Conservation (phyloP, 2,113 vertebrate genomes). For the Galemys pyrenaicus region DNA sequence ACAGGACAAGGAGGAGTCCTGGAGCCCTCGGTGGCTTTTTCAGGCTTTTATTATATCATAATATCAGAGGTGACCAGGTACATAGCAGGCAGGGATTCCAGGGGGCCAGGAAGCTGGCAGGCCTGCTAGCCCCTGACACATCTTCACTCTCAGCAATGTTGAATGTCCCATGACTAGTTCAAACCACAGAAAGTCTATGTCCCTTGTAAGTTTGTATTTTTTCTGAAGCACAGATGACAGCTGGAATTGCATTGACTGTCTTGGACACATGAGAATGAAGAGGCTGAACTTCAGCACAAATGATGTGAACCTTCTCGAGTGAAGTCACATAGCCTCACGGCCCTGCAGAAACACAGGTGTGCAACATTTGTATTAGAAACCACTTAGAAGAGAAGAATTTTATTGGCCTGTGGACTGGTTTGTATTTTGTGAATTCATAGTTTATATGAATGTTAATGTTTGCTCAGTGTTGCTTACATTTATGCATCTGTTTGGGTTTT, state of each 20-base stretch:
- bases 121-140: too few relatives aligned
- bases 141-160: too few relatives aligned
- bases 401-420: background rate
- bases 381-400: background rate
- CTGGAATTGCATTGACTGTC: background rate
- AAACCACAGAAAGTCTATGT: background rate
- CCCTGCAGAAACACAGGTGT: background rate
- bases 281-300: background rate
- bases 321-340: background rate
- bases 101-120: too few relatives aligned
- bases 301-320: background rate
- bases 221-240: background rate
- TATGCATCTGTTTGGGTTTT: constrained; percentile 3
- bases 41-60: too few relatives aligned
- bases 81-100: too few relatives aligned
- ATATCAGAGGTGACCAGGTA: too few relatives aligned
- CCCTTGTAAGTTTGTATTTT: background rate
- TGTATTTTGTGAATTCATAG: background rate
- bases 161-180: background rate
- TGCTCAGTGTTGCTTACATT: background rate
- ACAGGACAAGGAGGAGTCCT: too few relatives aligned
- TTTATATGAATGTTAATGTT: background rate
- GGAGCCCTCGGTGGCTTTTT: too few relatives aligned
- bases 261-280: background rate
- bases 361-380: background rate